Evolutionary conservation across 2,888 invertebrate genomes (phyloP).

Genomic region (Ormia ochracea): DNA sequence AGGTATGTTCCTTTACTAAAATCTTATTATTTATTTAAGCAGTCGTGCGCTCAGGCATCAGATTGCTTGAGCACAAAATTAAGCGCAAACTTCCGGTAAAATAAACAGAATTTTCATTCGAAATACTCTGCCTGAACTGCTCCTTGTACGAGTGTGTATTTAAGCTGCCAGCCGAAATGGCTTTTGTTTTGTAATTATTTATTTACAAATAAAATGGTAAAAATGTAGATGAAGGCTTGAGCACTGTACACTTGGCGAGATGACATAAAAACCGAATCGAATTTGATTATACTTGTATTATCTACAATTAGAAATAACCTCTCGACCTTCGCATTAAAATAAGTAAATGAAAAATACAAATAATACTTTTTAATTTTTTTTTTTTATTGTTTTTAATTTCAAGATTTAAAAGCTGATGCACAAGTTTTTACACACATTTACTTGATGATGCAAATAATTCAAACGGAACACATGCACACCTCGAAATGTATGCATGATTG

Average conservation of each 20-base stretch:
- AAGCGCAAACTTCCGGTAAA: conserved; percentile 29
- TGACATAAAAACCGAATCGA: conserved; percentile 12
- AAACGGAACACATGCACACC: not conserved
- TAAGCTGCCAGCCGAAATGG: no score
- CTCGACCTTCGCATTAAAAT: conserved; percentile 39
- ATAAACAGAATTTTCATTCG: conserved; percentile 12
- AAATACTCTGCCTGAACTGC: not conserved
- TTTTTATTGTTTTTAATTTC: not conserved
- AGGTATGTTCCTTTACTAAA: no score
- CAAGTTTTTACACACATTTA: not conserved
- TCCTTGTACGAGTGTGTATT: not conserved
- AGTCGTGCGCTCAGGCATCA: not conserved
- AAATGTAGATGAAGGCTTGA: not conserved
- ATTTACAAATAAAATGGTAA: conserved; percentile 5
- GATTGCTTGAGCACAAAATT: not conserved
- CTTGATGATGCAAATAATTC: not conserved
- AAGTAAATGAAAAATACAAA: not conserved
- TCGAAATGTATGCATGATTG: no score
- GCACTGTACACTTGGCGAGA: conserved; percentile 3
- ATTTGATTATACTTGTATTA: conserved; percentile 51
- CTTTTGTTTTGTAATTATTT: conserved; percentile 3
- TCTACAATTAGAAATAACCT: conserved; percentile 55
- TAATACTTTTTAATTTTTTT: no score
- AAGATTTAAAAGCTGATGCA: not conserved
- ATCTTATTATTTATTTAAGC: not conserved